Conservation (phyloP, 1,140 invertebrate species). For the Plectrocnemia conspersa region DNA sequence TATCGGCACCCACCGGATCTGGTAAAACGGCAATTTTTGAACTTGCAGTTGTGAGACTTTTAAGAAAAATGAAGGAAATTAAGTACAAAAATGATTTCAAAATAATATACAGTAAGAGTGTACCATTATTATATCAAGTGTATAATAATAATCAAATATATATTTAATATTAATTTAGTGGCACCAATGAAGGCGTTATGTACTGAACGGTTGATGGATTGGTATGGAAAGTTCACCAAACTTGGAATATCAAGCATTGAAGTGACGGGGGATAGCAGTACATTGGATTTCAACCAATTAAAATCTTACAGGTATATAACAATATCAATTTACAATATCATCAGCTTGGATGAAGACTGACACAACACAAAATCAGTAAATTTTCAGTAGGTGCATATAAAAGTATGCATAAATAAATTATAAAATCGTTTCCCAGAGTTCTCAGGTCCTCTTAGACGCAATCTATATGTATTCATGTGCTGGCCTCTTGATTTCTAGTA, state of each 20-base stretch:
- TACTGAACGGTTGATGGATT: conserved; percentile 65
- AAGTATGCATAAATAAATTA: too few species aligned
- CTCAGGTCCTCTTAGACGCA: too few species aligned
- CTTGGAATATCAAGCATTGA: conserved; percentile 62
- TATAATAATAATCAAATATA: neutral
- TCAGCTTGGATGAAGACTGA: too few species aligned
- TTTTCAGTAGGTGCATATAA: too few species aligned
- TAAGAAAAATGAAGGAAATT: conserved; percentile 50
- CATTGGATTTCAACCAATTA: conserved; percentile 55
- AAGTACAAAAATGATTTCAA: conserved; percentile 49
- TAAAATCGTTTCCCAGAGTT: too few species aligned
- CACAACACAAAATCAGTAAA: too few species aligned
- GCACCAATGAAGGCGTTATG: conserved; percentile 78
- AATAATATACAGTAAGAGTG: conserved; percentile 61
- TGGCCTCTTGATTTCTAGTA: too few species aligned
- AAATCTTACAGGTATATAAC: conserved; percentile 46
- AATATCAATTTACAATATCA: too few species aligned
- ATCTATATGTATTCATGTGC: too few species aligned
- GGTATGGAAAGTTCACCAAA: conserved; percentile 64
- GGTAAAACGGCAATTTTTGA: conserved; percentile 82
- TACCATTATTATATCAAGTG: neutral
- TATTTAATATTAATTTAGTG: conserved; percentile 51
- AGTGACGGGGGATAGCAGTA: conserved; percentile 70
- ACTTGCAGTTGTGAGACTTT: conserved; percentile 65
- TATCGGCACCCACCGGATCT: conserved; percentile 75